Evolutionary conservation across 2,113 vertebrate genomes (phyloP), one percentile per base, ranked within the genome.

Genomic region (Chelonoidis abingdonii): DNA sequence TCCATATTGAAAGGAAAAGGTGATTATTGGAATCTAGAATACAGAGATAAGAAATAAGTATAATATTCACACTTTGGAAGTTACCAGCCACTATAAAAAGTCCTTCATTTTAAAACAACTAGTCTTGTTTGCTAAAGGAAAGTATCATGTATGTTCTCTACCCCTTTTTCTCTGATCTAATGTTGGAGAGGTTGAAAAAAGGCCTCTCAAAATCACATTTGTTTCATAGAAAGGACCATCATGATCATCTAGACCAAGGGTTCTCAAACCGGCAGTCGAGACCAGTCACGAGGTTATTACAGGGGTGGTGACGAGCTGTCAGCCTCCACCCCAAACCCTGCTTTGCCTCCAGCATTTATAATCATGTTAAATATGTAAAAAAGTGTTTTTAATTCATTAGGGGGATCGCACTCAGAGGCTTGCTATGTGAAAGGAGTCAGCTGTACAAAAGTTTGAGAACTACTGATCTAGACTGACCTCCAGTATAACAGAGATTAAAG

Each of bases 161-260:
- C 79, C 5, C 3, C n/a, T 49, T 31, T 87, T 52, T 82, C 44
- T 54, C 7, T 17, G 27, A 10, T 0, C 0, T 72, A 82, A 29
- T 72, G n/a, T 59, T 86, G 24, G 25, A 93, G 94, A 89, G n/a
- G 44, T 75, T 4, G 50, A 87, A 93, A 94, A 91, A 38, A 41
- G 62, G 47, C 44, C 94, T 54, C 11, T 95, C 65, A 54, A 57
- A 86, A 83, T 84, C 93, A 72, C 27, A 47, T 92, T 93, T 92
- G 53, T 13, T 50, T 89, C 52, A 82, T 69, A 31, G 62, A 69
- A 69, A 14, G 31, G 16, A 69, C 35, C 62, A n/a, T 69, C 21
- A 16, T n/a, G 62, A n/a, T n/a, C 17, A 8, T 35, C 35, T 69
- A 69, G 62, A 65, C 62, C 50, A 50, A 13, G 50, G 14, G 50